phyloP scores from a whole-genome alignment of 2,888 invertebrate genomes.

The Thera britannica region DNA sequence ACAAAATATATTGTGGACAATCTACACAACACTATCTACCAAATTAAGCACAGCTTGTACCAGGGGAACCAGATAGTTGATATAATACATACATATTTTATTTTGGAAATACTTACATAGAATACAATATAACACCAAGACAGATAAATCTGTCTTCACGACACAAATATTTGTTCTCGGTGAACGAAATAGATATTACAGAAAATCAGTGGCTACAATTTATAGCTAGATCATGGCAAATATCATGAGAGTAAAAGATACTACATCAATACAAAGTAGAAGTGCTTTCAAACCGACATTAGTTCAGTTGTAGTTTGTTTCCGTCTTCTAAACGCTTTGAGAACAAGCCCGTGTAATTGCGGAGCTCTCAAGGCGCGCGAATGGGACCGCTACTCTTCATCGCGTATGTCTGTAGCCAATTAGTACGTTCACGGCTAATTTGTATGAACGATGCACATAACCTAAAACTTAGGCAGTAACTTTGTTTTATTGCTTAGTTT shows the following conservation, averaged over 20 bases:
- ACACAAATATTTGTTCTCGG: background rate
- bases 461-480: conserved; percentile 10
- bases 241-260: background rate
- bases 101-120: too few relatives aligned
- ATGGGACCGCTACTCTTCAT: conserved; percentile 22
- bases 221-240: background rate
- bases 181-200: background rate
- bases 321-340: conserved; percentile 9
- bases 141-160: background rate
- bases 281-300: conserved; percentile 1
- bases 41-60: too few relatives aligned
- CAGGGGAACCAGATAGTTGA: too few relatives aligned
- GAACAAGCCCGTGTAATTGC: conserved; percentile 16
- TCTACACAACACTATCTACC: too few relatives aligned
- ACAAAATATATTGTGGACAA: too few relatives aligned
- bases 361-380: background rate
- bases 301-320: conserved; percentile 5
- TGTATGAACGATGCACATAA: conserved; percentile 17
- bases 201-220: background rate
- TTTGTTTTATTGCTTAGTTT: conserved; percentile 13
- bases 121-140: too few relatives aligned
- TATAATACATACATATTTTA: too few relatives aligned
- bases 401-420: conserved; percentile 19
- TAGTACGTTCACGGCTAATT: conserved; percentile 17
- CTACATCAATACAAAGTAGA: background rate